These are phyloP conservation scores for Sinocyclocheilus grahami DNA, from an alignment of 2,113 vertebrate genomes.

Conservation along the genomic window DNA sequence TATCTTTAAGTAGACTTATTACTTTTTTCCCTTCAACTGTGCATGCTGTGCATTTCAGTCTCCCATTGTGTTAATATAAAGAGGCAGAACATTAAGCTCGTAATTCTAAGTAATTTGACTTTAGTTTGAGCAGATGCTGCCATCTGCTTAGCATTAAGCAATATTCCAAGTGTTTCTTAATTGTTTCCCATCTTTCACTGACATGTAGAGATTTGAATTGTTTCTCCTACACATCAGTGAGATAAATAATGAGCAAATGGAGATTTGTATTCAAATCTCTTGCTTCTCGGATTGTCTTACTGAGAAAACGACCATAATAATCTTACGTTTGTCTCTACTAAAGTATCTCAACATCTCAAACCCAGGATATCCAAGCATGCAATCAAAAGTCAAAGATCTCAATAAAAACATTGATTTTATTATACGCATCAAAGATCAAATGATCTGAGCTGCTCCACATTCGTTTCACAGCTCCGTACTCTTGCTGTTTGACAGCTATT, in stretches of 20 bases:
- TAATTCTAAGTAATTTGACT: background rate
- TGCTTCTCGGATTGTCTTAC: background rate
- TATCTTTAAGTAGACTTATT: background rate
- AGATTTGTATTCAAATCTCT: background rate
- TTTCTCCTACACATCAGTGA: background rate
- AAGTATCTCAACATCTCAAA: background rate
- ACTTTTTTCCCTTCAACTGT: no score
- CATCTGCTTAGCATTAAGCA: no score
- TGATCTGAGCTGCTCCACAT: background rate
- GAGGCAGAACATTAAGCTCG: no score
- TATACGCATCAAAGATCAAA: background rate
- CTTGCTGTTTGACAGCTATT: background rate
- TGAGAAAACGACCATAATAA: background rate
- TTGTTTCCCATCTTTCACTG: no score
- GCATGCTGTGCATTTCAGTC: background rate
- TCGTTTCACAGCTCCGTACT: background rate
- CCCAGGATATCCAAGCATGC: background rate
- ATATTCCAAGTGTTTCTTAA: no score
- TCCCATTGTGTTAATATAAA: background rate
- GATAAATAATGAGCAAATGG: background rate
- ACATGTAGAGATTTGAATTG: no score
- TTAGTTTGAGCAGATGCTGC: background rate
- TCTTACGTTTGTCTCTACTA: background rate
- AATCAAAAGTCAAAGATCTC: background rate
- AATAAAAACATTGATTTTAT: background rate